Conservation (phyloP, 2,888 invertebrate species). For the Lepidocyrtinus sp. region DNA sequence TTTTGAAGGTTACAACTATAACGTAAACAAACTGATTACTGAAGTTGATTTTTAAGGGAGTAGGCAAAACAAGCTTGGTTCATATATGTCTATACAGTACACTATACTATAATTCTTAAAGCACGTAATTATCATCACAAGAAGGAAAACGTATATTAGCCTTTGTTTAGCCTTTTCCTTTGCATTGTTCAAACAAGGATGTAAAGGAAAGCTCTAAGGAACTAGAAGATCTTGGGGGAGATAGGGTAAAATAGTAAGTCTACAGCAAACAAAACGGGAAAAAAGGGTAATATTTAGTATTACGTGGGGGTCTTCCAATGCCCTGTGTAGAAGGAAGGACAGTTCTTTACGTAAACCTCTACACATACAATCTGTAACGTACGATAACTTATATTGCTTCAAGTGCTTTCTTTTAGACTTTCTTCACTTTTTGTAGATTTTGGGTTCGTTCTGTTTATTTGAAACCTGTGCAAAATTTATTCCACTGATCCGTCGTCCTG, state of each 20-base stretch:
- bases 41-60: too few relatives aligned
- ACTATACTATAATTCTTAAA: too few relatives aligned
- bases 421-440: conserved; percentile 32
- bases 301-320: too few relatives aligned
- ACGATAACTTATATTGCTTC: neutral
- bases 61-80: too few relatives aligned
- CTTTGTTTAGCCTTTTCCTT: too few relatives aligned
- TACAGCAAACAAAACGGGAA: neutral
- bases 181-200: neutral
- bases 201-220: neutral
- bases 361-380: neutral
- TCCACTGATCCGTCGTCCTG: conserved; percentile 61
- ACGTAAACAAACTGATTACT: neutral
- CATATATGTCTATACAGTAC: too few relatives aligned
- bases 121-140: too few relatives aligned
- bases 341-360: neutral
- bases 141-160: too few relatives aligned
- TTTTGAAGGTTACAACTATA: neutral
- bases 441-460: conserved; percentile 40
- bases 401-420: neutral
- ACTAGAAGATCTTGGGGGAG: neutral
- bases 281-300: neutral
- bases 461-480: conserved; percentile 66
- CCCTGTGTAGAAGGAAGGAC: too few relatives aligned
- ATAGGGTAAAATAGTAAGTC: neutral